A percentile compares a stretch with the other conserved stretches of the same genome.
These are phyloP conservation scores for Laupala kohalensis DNA, from an alignment of 1,140 invertebrate genomes.

Conservation along the genomic window DNA sequence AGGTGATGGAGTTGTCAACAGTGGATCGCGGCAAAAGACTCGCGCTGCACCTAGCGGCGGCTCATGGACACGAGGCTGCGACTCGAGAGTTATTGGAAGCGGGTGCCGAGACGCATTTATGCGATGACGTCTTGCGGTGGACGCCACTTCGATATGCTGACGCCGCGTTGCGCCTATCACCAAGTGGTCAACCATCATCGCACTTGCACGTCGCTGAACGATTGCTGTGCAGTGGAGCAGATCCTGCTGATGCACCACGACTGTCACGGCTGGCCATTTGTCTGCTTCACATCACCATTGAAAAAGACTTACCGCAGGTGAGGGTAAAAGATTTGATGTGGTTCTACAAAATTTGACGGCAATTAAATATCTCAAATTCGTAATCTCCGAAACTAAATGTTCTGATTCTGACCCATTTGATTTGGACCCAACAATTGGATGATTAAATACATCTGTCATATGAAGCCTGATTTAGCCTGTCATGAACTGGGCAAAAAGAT, in stretches of 20 bases:
- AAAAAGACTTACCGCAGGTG: background rate
- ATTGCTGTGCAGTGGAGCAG: background rate
- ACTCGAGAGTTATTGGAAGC: background rate
- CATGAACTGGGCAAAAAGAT: too few relatives aligned
- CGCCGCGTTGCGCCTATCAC: background rate
- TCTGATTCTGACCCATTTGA: too few relatives aligned
- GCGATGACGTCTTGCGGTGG: background rate
- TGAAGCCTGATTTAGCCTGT: too few relatives aligned
- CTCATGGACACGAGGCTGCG: too few relatives aligned
- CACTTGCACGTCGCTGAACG: background rate
- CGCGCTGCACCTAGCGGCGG: background rate
- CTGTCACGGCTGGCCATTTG: background rate
- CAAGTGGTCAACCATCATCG: background rate
- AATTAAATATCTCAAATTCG: too few relatives aligned
- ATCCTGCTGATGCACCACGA: background rate
- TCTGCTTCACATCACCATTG: background rate
- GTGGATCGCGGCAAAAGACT: background rate
- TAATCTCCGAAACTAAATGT: too few relatives aligned
- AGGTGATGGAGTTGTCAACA: too few relatives aligned
- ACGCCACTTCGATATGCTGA: background rate
- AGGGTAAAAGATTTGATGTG: too few relatives aligned
- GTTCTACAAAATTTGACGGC: too few relatives aligned
- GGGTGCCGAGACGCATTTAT: too few relatives aligned
- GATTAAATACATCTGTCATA: too few relatives aligned
- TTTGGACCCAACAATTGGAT: too few relatives aligned